phyloP scores from a whole-genome alignment of 2,113 vertebrate species.

The Typhlomys cinereus region DNA sequence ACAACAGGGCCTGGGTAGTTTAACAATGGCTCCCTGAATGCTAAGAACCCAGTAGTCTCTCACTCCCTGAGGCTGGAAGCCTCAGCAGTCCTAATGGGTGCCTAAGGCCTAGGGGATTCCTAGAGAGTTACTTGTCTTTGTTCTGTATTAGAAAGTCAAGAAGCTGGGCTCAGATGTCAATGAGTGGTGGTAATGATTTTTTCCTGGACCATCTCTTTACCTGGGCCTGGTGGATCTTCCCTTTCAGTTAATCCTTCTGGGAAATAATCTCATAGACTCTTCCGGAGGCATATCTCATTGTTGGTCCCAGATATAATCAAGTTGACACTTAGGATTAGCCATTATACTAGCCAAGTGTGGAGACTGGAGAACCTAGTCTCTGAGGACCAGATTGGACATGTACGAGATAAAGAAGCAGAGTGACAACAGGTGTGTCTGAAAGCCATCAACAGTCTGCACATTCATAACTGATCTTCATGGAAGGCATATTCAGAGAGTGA shows the following conservation, averaged over 20 bases:
- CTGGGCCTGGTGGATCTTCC: background rate
- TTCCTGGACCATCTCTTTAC: background rate
- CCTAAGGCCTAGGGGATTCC: background rate
- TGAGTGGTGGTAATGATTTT: background rate
- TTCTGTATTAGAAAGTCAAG: background rate
- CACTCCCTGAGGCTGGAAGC: background rate
- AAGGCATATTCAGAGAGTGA: background rate
- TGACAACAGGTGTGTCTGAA: background rate
- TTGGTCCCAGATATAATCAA: background rate
- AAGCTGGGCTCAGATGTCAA: background rate
- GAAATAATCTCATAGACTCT: background rate
- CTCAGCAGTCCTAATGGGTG: background rate
- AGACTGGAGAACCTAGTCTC: background rate
- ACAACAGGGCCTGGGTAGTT: background rate
- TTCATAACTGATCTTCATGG: background rate
- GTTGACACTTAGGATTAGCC: background rate
- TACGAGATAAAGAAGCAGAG: background rate
- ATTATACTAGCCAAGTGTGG: background rate
- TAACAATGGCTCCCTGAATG: background rate
- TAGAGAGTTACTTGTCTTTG: background rate
- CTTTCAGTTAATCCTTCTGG: background rate
- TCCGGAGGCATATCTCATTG: background rate
- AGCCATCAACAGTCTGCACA: background rate
- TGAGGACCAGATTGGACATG: background rate
- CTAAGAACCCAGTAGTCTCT: background rate